phyloP scores from a whole-genome alignment of 2,113 vertebrate species.

The Mus pahari region DNA sequence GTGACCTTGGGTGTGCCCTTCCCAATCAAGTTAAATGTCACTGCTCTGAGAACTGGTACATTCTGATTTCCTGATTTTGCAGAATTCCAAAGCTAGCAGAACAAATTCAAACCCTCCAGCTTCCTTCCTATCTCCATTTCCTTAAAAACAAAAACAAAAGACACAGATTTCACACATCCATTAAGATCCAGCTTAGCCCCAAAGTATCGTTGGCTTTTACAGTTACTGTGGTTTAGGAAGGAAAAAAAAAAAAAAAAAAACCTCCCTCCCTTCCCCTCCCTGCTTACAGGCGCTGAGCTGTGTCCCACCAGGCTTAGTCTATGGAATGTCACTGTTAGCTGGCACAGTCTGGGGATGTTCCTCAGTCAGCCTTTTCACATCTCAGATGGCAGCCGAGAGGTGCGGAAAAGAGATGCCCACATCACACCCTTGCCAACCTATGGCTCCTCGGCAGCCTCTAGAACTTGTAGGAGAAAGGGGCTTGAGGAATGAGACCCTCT shows the following conservation, averaged over 20 bases:
- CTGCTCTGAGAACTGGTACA: conserved; percentile 73
- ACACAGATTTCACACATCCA: conserved; percentile 70
- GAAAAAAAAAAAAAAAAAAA: neutral
- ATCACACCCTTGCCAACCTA: neutral
- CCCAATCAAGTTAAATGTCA: conserved; percentile 75
- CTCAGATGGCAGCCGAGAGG: neutral
- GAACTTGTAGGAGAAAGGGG: neutral
- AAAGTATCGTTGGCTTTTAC: conserved; percentile 33
- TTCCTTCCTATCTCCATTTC: conserved; percentile 83
- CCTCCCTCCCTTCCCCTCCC: neutral
- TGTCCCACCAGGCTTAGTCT: neutral
- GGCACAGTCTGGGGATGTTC: neutral
- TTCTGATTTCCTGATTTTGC: conserved; percentile 82
- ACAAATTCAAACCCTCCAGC: conserved; percentile 74
- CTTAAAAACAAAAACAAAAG: conserved; percentile 84
- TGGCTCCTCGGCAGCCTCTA: fast-evolving
- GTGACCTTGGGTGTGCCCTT: conserved; percentile 80
- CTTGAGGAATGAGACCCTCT: neutral
- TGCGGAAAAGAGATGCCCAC: neutral
- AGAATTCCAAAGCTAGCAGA: conserved; percentile 78
- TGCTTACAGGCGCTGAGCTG: neutral
- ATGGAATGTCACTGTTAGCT: neutral
- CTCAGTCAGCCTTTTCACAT: neutral
- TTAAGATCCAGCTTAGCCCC: conserved; percentile 62
- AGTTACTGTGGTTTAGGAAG: neutral